Conservation (phyloP, 2,888 invertebrate species). For the Lithosia quadra region DNA sequence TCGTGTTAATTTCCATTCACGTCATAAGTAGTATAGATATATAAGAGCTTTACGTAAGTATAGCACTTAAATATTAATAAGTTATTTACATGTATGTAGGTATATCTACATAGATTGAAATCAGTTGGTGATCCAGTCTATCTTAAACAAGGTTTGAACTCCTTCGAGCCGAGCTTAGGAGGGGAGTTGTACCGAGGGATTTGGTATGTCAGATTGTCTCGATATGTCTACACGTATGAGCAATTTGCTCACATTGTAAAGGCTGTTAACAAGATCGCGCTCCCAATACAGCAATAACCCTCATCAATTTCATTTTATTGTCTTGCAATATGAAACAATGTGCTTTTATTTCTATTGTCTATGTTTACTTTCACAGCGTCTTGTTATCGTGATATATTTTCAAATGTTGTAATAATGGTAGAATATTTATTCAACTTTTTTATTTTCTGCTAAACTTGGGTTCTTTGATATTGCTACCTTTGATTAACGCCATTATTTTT, state of each 20-base stretch:
- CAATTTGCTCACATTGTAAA: background rate
- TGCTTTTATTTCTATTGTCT: background rate
- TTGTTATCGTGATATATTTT: background rate
- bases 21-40: too few relatives aligned
- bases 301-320: conserved; percentile 4
- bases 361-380: background rate
- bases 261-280: background rate
- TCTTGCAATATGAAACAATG: conserved; percentile 1
- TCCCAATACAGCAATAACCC: background rate
- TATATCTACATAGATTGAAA: too few relatives aligned
- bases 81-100: too few relatives aligned
- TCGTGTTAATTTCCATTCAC: too few relatives aligned
- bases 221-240: background rate
- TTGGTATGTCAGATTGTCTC: background rate
- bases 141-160: too few relatives aligned
- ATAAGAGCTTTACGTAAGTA: too few relatives aligned
- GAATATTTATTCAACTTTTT: background rate
- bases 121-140: too few relatives aligned
- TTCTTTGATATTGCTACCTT: background rate
- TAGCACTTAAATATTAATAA: too few relatives aligned
- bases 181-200: too few relatives aligned
- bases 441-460: background rate
- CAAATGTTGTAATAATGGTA: background rate
- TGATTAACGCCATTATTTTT: background rate
- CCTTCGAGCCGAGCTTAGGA: too few relatives aligned